A percentile compares a stretch with the other conserved stretches of the same genome.
These are phyloP conservation scores for Charanyca ferruginea DNA, from an alignment of 2,888 invertebrate species.

Conservation along the genomic window DNA sequence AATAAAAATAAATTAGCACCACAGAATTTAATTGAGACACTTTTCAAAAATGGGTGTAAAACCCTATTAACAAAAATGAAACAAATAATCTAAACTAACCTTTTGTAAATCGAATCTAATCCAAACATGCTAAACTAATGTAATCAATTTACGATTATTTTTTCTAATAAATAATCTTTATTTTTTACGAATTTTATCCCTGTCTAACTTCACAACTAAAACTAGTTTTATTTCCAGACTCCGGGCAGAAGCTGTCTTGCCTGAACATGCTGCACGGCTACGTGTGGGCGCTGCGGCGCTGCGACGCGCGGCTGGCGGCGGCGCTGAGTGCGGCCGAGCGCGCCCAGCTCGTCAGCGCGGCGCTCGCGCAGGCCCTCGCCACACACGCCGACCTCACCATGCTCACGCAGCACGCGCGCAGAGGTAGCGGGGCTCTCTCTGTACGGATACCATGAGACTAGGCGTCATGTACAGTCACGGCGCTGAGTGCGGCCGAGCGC, in stretches of 20 bases:
- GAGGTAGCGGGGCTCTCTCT: conserved; percentile 6
- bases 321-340: conserved; percentile 90
- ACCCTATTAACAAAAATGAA: too few species aligned
- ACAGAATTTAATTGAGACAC: too few species aligned
- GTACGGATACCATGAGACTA: too few species aligned
- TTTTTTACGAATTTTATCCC: too few species aligned
- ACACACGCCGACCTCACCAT: conserved; percentile 47
- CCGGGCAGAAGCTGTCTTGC: conserved; percentile 91
- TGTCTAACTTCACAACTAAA: background rate
- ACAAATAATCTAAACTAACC: too few species aligned
- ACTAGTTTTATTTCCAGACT: conserved; percentile 83
- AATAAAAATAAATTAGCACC: too few species aligned
- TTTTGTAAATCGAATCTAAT: too few species aligned
- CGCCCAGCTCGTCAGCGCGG: conserved; percentile 89
- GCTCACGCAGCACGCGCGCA: conserved; percentile 33
- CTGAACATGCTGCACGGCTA: conserved; percentile 93
- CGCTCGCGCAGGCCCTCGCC: conserved; percentile 56
- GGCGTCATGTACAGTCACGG: too few species aligned
- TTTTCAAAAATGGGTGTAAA: too few species aligned
- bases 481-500: conserved; percentile 90
- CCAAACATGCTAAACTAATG: too few species aligned
- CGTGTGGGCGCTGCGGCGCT: conserved; percentile 86
- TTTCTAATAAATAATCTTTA: too few species aligned
- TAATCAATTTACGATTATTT: too few species aligned
- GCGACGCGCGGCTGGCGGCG: conserved; percentile 84